Evolutionary conservation across 2,797 vertebrate genomes (phyloP), one percentile per base, ranked within the genome.

Genomic region (Heterohyrax brucei): DNA sequence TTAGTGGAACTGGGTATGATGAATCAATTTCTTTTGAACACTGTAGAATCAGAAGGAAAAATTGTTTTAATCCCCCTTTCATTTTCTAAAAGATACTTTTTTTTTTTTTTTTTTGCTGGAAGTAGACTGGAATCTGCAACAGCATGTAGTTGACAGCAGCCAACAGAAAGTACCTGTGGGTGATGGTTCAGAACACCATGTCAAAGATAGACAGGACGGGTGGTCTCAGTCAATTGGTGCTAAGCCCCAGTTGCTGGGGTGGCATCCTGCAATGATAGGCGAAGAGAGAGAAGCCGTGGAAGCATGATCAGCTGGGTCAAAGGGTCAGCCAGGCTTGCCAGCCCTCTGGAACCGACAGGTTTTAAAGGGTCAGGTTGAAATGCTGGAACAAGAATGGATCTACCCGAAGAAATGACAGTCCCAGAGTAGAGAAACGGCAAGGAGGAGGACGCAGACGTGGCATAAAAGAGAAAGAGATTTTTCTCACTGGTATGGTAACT

Each of bases 41-140:
- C 33, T 87, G 77, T 84, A 76, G 88, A 80, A 44, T 91, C 79
- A 81, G 66, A 89, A 91, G 76, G 75, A 91, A 96, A 96, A 93
- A 62, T 80, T 30, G 3, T 76, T 94, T 91, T 95, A 84, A 62
- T 62, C 22, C 10, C 8, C 14, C 26, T 0, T 18, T 75, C 26
- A 75, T 33, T 28, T 75, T 19, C 4, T 22, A 12, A 88, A 79
- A 97, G 46, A 28, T 72, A 48, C 5, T 72, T 93, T 94, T 83
- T 39, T 92, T 88, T 48, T 78, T 94, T 3, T 72, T 93, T 94
- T 83, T 39, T 92, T 88, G 48, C 75, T 94, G 83, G 72, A 95
- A 91, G 24, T 66, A 91, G 39, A 22, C 12, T 83, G 18, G 22
- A 46, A 16, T 82, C 44, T 88, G 33, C 89, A 59, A 72, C 13